A percentile compares a stretch with the other conserved stretches of the same genome.
These are phyloP conservation scores for Macrotrachela quadricornifera DNA, from an alignment of 1,140 invertebrate genomes.

Conservation along the genomic window DNA sequence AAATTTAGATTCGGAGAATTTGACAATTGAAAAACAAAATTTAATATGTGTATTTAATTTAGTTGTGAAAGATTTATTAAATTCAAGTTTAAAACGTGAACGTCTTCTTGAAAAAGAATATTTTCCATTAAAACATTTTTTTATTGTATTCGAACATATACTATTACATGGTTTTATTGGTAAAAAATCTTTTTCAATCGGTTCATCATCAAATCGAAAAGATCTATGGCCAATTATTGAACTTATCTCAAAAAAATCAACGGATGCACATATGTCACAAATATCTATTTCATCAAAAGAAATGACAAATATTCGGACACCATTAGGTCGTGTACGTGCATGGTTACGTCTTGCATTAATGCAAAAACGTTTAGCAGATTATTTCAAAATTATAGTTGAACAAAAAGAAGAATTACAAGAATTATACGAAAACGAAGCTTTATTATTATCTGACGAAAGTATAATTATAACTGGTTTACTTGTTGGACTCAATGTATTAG, in stretches of 20 bases:
- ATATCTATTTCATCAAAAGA: constrained; percentile 26
- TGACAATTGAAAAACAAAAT: constrained; percentile 77
- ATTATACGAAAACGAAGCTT: constrained; percentile 77
- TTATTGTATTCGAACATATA: constrained; percentile 86
- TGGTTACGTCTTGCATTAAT: constrained; percentile 81
- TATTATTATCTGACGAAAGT: constrained; percentile 85
- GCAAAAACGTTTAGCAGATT: constrained; percentile 89
- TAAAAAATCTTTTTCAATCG: not conserved
- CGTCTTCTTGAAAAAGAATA: constrained; percentile 72
- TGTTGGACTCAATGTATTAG: constrained; percentile 90
- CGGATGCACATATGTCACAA: not conserved
- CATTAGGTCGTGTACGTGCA: constrained; percentile 68
- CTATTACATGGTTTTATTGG: constrained; percentile 65
- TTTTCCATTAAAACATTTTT: constrained; percentile 74
- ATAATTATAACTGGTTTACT: constrained; percentile 75
- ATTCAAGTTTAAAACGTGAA: constrained; percentile 54
- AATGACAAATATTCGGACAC: constrained; percentile 37
- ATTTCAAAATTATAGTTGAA: constrained; percentile 72
- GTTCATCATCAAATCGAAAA: not conserved
- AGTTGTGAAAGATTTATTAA: constrained; percentile 85
- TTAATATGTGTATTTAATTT: constrained; percentile 86
- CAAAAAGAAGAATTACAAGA: constrained; percentile 63
- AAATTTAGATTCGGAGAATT: constrained; percentile 37
- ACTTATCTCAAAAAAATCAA: not conserved
- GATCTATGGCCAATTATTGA: not conserved